Evolutionary conservation across 2,797 vertebrate species (phyloP), one percentile per base, ranked within the genome.

Genomic region (Microchirus variegatus): DNA sequence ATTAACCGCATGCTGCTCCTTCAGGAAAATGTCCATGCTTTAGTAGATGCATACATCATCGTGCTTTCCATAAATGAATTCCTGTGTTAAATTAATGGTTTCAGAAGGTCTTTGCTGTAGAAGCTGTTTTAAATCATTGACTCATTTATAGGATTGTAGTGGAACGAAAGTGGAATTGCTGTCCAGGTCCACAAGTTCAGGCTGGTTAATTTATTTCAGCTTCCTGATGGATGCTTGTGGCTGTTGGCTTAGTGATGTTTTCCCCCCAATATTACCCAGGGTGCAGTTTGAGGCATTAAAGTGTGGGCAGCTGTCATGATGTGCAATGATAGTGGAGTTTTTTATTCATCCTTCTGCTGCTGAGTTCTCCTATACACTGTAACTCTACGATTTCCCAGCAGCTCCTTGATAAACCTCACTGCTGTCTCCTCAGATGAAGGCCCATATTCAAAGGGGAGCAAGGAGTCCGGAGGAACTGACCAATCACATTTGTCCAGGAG

Each of bases 361-460:
- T 63, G 58, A 56, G 41, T 71, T 69, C 59, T n/a, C 18, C 22
- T 26, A 5, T 57, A 60, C n/a, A 51, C 31, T 31, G 5, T 31
- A 31, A 31, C 31, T 31, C 31, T 5, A 31, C 31, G 7, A 10
- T 51, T 13, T 46, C 53, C 55, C 55, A 57, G 68, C 64, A 60
- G 17, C 59, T 18, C 58, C 49, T 48, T 31, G 7, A 46, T 50
- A 57, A 53, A 53, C 76, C 56, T 78, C 48, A 41, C 59, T 65
- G 70, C 80, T 84, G 63, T 78, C 67, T 67, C 89, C 86, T 61
- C 89, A 99, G 97, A 99, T 49, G 97, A 99, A 86, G 96, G 95
- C 52, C 96, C 96, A 67, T 99, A 99, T 78, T 95, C 93, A 9
- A 99, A 98, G 87, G 96, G 94, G 50, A 92, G 83, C 89, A 96